A percentile compares a stretch with the other conserved stretches of the same genome.
Conservation (phyloP, 1,140 invertebrate species). For the Cotesia vestalis region DNA sequence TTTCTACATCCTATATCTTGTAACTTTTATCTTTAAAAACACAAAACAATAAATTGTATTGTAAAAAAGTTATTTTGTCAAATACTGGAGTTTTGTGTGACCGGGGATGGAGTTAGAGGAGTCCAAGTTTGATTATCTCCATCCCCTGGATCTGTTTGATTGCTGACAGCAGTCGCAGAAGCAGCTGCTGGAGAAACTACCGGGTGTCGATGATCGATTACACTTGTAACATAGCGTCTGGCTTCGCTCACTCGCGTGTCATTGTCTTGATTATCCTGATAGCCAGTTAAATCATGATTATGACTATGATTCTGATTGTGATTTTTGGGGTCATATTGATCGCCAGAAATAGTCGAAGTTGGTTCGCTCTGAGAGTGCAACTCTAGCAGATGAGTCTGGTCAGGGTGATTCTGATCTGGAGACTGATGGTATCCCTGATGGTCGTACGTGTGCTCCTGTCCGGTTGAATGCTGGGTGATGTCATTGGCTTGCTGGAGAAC, state of each 20-base stretch:
- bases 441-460: constrained; percentile 39
- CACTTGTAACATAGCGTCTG: constrained; percentile 51
- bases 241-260: constrained; percentile 47
- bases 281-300: constrained; percentile 45
- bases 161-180: constrained; percentile 32
- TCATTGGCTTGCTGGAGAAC: constrained; percentile 37
- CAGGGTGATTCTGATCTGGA: constrained; percentile 21
- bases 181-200: no score
- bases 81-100: constrained; percentile 61
- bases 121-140: constrained; percentile 55
- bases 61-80: constrained; percentile 40
- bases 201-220: constrained; percentile 51
- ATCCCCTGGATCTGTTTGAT: constrained; percentile 42
- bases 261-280: constrained; percentile 50
- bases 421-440: constrained; percentile 46
- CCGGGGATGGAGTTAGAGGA: constrained; percentile 57
- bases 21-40: background rate
- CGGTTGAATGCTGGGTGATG: background rate
- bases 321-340: constrained; percentile 47
- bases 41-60: background rate
- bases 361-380: constrained; percentile 45
- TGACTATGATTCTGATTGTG: constrained; percentile 50
- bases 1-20: background rate
- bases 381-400: constrained; percentile 38
- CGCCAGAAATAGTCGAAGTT: constrained; percentile 46